Conservation (phyloP, 1,140 invertebrate species). For the Trinorchestia longiramus region DNA sequence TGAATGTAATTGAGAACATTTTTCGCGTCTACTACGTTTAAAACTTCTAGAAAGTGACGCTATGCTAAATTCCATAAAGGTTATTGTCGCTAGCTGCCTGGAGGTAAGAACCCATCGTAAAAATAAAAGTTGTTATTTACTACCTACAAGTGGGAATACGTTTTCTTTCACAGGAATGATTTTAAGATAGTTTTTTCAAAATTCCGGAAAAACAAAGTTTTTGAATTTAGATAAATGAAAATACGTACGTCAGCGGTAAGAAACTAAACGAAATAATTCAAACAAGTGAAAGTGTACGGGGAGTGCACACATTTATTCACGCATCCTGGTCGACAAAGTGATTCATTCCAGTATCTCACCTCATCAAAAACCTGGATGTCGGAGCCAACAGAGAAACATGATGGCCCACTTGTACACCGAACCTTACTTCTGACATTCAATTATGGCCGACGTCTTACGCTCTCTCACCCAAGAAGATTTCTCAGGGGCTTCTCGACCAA, state of each 20-base stretch:
- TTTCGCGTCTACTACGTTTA: background rate
- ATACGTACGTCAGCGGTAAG: no score
- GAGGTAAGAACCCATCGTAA: no score
- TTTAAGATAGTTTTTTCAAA: no score
- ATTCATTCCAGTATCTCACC: background rate
- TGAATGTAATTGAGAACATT: background rate
- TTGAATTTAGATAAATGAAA: no score
- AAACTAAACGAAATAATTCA: background rate
- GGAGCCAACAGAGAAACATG: background rate
- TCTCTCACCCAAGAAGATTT: constrained; percentile 12
- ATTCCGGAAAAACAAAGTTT: no score
- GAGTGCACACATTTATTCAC: background rate
- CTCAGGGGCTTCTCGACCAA: constrained; percentile 17
- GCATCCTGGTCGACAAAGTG: background rate
- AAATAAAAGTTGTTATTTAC: no score
- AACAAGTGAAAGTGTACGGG: background rate
- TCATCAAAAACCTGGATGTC: constrained; percentile 34
- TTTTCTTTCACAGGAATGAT: no score
- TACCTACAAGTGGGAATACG: no score
- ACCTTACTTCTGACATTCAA: constrained; percentile 52
- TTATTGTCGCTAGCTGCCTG: background rate
- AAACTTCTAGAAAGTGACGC: background rate
- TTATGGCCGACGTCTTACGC: constrained; percentile 33
- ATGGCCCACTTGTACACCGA: constrained; percentile 49
- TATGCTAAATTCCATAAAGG: background rate